A percentile compares a stretch with the other conserved stretches of the same genome.
phyloP scores from a whole-genome alignment of 2,888 invertebrate species.

The Trachelus iudaicus region DNA sequence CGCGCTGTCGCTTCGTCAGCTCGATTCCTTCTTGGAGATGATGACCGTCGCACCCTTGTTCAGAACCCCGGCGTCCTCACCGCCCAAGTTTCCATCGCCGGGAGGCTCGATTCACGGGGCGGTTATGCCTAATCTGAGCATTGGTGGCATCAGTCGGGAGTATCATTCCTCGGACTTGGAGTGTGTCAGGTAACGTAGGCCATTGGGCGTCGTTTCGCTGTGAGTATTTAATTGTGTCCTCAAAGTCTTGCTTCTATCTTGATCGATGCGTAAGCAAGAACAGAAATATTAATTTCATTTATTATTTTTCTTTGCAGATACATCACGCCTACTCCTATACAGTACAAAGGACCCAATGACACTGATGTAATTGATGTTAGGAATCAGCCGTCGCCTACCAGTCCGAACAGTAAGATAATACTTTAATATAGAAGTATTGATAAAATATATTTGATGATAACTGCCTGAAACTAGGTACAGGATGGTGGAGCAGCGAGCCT shows the following conservation, averaged over 20 bases:
- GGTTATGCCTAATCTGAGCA: constrained; percentile 46
- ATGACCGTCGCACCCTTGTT: constrained; percentile 82
- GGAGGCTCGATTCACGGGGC: constrained; percentile 48
- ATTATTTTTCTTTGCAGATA: constrained; percentile 38
- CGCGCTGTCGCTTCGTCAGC: constrained; percentile 89
- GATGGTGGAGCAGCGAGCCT: constrained; percentile 87
- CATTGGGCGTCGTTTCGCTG: constrained; percentile 36
- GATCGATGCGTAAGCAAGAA: neutral
- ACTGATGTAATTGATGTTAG: constrained; percentile 49
- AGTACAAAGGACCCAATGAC: constrained; percentile 51
- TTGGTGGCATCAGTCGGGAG: constrained; percentile 50
- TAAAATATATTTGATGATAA: neutral
- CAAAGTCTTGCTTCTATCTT: neutral
- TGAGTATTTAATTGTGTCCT: constrained; percentile 35
- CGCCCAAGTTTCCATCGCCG: constrained; percentile 75
- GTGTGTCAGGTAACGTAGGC: constrained; percentile 55
- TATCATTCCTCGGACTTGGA: constrained; percentile 56
- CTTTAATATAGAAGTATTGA: neutral
- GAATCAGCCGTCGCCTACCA: constrained; percentile 59
- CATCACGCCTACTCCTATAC: constrained; percentile 51
- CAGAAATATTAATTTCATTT: neutral
- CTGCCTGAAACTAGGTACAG: constrained; percentile 66
- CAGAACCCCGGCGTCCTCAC: constrained; percentile 78
- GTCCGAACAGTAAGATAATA: constrained; percentile 57
- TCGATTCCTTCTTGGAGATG: constrained; percentile 89